Evolutionary conservation across 23 tunicate genomes (phyloP).

Genomic region (Corella eumyota): DNA sequence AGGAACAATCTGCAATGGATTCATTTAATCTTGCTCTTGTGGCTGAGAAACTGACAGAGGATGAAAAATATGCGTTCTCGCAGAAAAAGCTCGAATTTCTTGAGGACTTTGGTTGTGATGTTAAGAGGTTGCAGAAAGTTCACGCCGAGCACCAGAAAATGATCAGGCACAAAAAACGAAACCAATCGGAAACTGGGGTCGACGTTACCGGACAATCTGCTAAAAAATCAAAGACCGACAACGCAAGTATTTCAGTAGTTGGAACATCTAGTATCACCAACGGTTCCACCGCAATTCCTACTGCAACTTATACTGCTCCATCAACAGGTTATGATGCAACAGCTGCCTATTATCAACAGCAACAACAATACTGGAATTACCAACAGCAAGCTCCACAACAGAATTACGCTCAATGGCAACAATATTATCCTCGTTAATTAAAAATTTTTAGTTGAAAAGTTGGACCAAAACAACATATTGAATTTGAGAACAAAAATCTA

Average conservation of each 20-base stretch:
- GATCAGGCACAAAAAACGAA: slow-evolving; percentile 44
- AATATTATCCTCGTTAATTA: no score
- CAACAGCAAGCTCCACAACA: slow-evolving; percentile 44
- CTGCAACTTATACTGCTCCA: slow-evolving; percentile 6
- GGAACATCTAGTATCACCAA: slow-evolving; percentile 7
- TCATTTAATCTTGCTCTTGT: slow-evolving; percentile 59
- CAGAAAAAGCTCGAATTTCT: slow-evolving; percentile 77
- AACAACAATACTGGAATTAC: slow-evolving; percentile 83
- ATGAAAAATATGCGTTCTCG: slow-evolving; percentile 64
- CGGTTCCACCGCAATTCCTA: slow-evolving; percentile 15
- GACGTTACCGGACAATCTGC: slow-evolving; percentile 31
- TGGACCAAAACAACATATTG: no score
- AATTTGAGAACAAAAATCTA: no score
- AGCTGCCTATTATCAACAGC: slow-evolving; percentile 17
- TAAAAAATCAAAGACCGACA: slow-evolving; percentile 66
- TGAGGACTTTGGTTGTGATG: slow-evolving; percentile 83
- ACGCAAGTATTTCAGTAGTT: slow-evolving; percentile 24
- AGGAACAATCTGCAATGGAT: slow-evolving; percentile 48
- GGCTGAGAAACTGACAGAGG: slow-evolving; percentile 58
- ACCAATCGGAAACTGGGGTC: slow-evolving; percentile 12
- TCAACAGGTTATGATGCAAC: slow-evolving; percentile 9
- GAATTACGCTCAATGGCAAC: slow-evolving; percentile 76
- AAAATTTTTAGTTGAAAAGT: no score
- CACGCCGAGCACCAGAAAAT: slow-evolving; percentile 91
- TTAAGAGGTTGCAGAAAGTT: slow-evolving; percentile 54